Base-by-base conservation (phyloP, 2,113 vertebrate species). In the Saimiri boliviensis region DNA sequence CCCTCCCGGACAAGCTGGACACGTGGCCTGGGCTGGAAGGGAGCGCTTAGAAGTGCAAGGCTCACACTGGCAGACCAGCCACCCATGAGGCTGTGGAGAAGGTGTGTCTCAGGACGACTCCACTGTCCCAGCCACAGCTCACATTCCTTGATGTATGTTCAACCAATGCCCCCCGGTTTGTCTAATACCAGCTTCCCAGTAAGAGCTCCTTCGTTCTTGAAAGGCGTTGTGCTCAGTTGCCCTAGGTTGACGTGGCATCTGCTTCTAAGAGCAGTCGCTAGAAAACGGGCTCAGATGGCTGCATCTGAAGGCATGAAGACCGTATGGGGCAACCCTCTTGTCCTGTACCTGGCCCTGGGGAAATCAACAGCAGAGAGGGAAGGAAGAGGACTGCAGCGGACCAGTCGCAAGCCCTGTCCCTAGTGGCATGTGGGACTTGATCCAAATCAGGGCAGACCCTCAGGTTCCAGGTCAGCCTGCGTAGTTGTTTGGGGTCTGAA, bases 261-360 rank as follows among this genome's bases (percentile, higher is more conserved):
- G 17, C 45, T 45, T 23, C 11, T 40, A 23, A 76, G 52, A 73
- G 35, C 32, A 35, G 12, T 82, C 30, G 6, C 30, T 21, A 49
- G 68, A 27, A 20, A 37, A 16, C 5, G 16, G 12, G 10, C 23
- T 63, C 14, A 71, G 32, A 13, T 1, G 12, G 14, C 4, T 30
- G 17, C 63, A 42, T 4, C 27, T 9, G 1, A 12, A 37, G 42
- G 2, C 27, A 20, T 45, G n/a, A 49, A 30, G n/a, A 6, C 21
- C 37, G 0, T 17, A 14, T 2, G 0, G 14, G 23, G 68, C 52
- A 8, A 30, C 32, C 23, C 14, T 47, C 14, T 30, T 10, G 37
- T 71, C 20, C 5, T 19, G 11, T 30, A n/a, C 1, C 3, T 45
- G n/a, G 23, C 52, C 11, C 63, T 73, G 21, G 32, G 23, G 56